These are phyloP conservation scores for Teleiodes luculella DNA, from an alignment of 2,888 invertebrate genomes.

Conservation along the genomic window DNA sequence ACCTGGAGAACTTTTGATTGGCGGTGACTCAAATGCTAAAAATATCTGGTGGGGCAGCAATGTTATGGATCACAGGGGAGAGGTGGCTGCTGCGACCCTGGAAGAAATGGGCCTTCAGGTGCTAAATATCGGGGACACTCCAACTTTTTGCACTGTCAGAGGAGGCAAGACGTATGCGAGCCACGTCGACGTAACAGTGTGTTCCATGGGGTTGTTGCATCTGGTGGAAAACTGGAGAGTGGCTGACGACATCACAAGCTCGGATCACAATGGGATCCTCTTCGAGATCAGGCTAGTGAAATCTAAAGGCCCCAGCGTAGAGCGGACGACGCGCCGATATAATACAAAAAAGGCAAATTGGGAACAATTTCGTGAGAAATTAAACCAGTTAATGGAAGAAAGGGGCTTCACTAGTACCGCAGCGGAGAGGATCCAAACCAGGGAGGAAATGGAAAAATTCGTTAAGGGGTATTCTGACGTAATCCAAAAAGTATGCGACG, in stretches of 20 bases:
- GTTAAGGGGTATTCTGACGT: background rate
- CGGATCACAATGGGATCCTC: slow-evolving; percentile 22
- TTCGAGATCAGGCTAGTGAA: background rate
- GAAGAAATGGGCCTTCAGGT: slow-evolving; percentile 11
- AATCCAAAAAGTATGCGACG: background rate
- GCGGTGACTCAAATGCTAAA: background rate
- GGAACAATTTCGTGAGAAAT: slow-evolving; percentile 8
- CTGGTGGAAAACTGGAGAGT: slow-evolving; percentile 16
- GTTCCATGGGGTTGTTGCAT: slow-evolving; percentile 6
- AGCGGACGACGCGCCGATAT: too few species aligned
- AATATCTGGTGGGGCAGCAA: slow-evolving; percentile 23
- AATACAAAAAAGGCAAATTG: slow-evolving; percentile 21
- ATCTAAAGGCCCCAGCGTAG: slow-evolving; percentile 12
- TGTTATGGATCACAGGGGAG: slow-evolving; percentile 19
- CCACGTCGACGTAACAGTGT: background rate
- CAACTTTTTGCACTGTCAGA: slow-evolving; percentile 17
- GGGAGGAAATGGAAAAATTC: background rate
- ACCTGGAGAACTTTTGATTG: background rate
- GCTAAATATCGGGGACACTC: slow-evolving; percentile 12
- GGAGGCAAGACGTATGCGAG: background rate
- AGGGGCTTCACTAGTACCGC: background rate
- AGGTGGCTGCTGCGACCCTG: slow-evolving; percentile 2
- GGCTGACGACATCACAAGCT: slow-evolving; percentile 7
- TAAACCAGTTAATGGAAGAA: background rate
- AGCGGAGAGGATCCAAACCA: background rate